Conservation (phyloP, 2,113 vertebrate species). For the Petromus typicus region DNA sequence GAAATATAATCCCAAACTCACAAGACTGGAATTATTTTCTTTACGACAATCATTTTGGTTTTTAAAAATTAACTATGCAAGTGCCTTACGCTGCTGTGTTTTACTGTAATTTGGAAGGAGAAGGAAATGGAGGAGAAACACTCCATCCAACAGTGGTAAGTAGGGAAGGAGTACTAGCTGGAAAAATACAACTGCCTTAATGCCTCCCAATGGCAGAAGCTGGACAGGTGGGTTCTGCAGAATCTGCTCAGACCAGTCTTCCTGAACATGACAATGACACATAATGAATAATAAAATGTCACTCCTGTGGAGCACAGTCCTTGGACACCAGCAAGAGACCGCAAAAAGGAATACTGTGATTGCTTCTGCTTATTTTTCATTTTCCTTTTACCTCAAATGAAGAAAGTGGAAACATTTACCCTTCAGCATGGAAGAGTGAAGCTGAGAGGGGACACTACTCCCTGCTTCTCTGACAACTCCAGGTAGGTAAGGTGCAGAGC, state of each 20-base stretch:
- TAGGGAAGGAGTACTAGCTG: not conserved
- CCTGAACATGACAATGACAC: not conserved
- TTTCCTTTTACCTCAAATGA: not conserved
- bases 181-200: not conserved
- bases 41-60: constrained; percentile 39
- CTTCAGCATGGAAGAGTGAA: not conserved
- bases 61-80: not conserved
- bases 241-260: not conserved
- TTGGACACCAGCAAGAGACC: not conserved
- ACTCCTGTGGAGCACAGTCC: not conserved
- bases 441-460: not conserved
- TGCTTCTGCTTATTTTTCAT: not conserved
- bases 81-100: not conserved
- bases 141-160: not conserved
- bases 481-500: too few species aligned
- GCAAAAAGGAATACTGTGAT: not conserved
- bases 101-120: not conserved
- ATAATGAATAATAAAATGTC: not conserved
- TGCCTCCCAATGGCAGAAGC: not conserved
- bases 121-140: not conserved
- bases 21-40: not conserved
- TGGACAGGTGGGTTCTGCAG: not conserved
- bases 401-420: not conserved
- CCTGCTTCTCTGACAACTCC: not conserved
- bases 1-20: constrained; percentile 43